These are phyloP conservation scores for Aphyosemion australe DNA, from an alignment of 2,113 vertebrate genomes.

Conservation along the genomic window DNA sequence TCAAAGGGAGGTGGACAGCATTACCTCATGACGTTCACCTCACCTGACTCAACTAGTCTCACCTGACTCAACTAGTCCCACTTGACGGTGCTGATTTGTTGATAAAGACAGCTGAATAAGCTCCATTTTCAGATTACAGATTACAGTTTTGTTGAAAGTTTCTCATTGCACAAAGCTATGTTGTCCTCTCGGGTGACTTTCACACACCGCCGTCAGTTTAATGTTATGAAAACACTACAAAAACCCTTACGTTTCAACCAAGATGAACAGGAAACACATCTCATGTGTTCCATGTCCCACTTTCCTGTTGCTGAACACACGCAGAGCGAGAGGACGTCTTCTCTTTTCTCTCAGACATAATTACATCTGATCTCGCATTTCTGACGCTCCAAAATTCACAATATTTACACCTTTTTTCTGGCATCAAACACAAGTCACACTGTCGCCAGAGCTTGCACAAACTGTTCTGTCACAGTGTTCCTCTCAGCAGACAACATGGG, in stretches of 20 bases:
- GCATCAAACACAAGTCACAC: conserved; percentile 13
- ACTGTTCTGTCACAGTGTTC: conserved; percentile 12
- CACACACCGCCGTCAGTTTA: not conserved
- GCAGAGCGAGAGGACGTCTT: conserved; percentile 1
- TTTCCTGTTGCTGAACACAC: conserved; percentile 47
- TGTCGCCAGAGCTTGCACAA: conserved; percentile 16
- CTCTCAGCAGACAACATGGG: not conserved
- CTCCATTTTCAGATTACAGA: not conserved
- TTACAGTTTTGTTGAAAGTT: not conserved
- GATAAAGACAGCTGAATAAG: conserved; percentile 1
- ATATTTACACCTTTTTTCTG: conserved; percentile 1
- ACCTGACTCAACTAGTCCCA: conserved; percentile 15
- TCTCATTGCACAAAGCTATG: too few relatives aligned
- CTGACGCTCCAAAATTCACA: not conserved
- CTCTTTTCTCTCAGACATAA: not conserved
- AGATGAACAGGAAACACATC: conserved; percentile 61
- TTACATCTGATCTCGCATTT: not conserved
- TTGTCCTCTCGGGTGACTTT: not conserved
- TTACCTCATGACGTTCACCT: conserved; percentile 34
- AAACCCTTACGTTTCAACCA: conserved; percentile 1
- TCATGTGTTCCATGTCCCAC: conserved; percentile 16
- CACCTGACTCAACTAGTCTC: too few relatives aligned
- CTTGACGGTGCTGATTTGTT: not conserved
- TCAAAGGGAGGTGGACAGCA: conserved; percentile 8
- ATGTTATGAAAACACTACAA: conserved; percentile 1